A percentile compares a stretch with the other conserved stretches of the same genome.
Conservation (phyloP, 53 echinoderm and acorn worm genomes). For the Temnopleurus reevesii region DNA sequence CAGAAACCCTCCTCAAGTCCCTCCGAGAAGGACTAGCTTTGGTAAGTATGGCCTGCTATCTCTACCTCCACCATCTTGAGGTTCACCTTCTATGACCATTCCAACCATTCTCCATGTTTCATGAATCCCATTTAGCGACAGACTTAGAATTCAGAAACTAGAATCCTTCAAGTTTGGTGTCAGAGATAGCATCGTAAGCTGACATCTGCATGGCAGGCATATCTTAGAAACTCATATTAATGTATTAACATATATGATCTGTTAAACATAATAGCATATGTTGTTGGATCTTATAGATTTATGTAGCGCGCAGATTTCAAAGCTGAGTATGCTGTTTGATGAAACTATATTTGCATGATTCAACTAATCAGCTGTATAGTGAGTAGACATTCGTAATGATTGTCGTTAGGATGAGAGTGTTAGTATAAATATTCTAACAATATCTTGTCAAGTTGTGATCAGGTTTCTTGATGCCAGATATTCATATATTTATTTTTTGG, state of each 20-base stretch:
- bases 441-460: neutral
- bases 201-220: too few species aligned
- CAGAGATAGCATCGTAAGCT: too few species aligned
- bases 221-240: too few species aligned
- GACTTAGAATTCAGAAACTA: neutral
- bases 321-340: neutral
- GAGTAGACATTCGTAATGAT: neutral
- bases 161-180: too few species aligned
- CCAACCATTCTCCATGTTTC: neutral
- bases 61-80: neutral
- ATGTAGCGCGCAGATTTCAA: too few species aligned
- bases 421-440: neutral
- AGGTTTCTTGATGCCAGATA: neutral
- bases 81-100: neutral
- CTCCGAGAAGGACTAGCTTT: constrained; percentile 81
- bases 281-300: too few species aligned
- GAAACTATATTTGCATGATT: constrained; percentile 30
- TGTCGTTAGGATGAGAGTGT: neutral
- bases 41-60: constrained; percentile 57
- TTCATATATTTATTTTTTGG: too few species aligned
- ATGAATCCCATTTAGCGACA: neutral
- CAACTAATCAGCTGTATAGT: constrained; percentile 11
- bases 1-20: constrained; percentile 81
- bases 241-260: too few species aligned
- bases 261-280: too few species aligned